Percentiles rank a stretch among this genome's conserved stretches.
Evolutionary conservation across 2,888 invertebrate species (phyloP).

Genomic region (Aelia acuminata): DNA sequence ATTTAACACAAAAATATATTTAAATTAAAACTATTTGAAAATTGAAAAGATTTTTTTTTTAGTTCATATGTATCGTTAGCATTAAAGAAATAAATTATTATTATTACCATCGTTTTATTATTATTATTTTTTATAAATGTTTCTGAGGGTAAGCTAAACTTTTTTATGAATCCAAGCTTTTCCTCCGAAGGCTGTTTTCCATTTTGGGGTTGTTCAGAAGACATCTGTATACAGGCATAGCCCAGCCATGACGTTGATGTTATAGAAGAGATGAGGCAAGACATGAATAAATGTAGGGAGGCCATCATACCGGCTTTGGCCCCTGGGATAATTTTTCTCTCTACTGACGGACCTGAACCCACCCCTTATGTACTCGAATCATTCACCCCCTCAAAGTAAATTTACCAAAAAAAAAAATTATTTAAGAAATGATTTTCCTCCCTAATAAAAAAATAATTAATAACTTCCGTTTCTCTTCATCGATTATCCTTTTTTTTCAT

Average conservation of each 20-base stretch:
- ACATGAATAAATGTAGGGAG: conserved; percentile 28
- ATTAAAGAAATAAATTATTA: no score
- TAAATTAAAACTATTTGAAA: no score
- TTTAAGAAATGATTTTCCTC: not conserved
- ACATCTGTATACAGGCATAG: conserved; percentile 22
- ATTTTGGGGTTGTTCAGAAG: not conserved
- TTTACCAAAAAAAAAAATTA: not conserved
- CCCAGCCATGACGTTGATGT: conserved; percentile 4
- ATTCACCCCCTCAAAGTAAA: not conserved
- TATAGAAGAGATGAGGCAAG: not conserved
- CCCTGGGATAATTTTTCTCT: conserved; percentile 24
- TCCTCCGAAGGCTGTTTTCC: not conserved
- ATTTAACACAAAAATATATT: no score
- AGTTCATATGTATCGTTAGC: no score
- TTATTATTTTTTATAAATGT: no score
- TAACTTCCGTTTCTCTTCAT: not conserved
- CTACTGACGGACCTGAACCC: conserved; percentile 33
- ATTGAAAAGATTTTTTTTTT: no score
- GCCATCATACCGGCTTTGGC: conserved; percentile 13
- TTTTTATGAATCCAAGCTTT: not conserved
- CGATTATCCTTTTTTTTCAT: no score
- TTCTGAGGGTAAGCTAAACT: no score
- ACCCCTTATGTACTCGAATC: not conserved
- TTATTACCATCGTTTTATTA: no score
- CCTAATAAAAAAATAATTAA: not conserved